phyloP scores from a whole-genome alignment of 2,113 vertebrate genomes.

The Heptranchias perlo region DNA sequence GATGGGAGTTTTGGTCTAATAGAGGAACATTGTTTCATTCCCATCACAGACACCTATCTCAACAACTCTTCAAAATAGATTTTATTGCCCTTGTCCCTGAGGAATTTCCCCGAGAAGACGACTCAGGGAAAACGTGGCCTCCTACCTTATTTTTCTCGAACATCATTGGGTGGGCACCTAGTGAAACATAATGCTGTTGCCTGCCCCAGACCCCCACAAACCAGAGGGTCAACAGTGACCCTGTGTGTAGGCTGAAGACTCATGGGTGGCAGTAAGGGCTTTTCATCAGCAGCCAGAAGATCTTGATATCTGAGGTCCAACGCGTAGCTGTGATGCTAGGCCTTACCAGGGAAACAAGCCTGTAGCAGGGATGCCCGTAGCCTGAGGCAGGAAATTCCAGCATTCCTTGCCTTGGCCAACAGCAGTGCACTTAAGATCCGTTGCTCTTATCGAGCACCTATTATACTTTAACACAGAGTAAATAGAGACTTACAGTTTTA shows the following conservation, averaged over 20 bases:
- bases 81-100: not conserved
- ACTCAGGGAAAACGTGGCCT: not conserved
- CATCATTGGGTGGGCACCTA: not conserved
- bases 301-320: not conserved
- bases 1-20: not conserved
- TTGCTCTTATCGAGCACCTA: too few relatives aligned
- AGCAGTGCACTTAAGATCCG: too few relatives aligned
- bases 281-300: not conserved
- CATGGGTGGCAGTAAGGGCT: not conserved
- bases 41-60: not conserved
- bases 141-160: too few relatives aligned
- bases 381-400: too few relatives aligned
- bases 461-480: too few relatives aligned
- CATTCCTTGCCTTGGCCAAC: too few relatives aligned
- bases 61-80: not conserved
- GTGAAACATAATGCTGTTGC: not conserved
- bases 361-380: too few relatives aligned
- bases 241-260: not conserved
- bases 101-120: not conserved
- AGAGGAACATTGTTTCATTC: not conserved
- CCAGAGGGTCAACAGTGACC: not conserved
- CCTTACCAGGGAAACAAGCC: not conserved
- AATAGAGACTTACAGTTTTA: too few relatives aligned
- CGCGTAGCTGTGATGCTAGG: not conserved
- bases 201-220: not conserved